A percentile compares a stretch with the other conserved stretches of the same genome.
Conservation (phyloP, 2,888 invertebrate species). For the Gortyna flavago region DNA sequence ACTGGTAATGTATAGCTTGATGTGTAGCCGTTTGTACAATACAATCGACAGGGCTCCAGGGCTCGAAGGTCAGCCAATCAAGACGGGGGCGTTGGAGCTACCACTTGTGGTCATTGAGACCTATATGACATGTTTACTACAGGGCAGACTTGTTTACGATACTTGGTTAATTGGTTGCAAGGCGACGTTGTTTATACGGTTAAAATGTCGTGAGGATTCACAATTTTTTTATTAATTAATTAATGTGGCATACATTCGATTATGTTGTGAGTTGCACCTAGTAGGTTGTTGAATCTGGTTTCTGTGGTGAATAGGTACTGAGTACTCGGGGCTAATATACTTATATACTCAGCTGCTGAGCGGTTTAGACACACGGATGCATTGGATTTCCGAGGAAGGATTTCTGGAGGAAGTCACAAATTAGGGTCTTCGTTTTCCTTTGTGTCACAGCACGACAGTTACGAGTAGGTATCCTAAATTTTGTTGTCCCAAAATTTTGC, state of each 20-base stretch:
- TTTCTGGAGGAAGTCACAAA: neutral
- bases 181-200: constrained; percentile 21
- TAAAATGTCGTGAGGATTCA: constrained; percentile 32
- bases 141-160: constrained; percentile 41
- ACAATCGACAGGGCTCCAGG: constrained; percentile 33
- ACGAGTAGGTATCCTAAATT: too few species aligned
- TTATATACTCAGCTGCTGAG: too few species aligned
- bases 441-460: too few species aligned
- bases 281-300: neutral
- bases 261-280: neutral
- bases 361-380: too few species aligned
- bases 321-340: neutral
- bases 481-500: too few species aligned
- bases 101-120: constrained; percentile 33
- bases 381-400: neutral
- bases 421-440: neutral
- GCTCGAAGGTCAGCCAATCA: constrained; percentile 44
- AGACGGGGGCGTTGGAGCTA: constrained; percentile 38
- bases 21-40: too few species aligned
- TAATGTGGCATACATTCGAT: constrained; percentile 12
- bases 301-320: too few species aligned
- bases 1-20: too few species aligned
- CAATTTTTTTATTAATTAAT: constrained; percentile 33
- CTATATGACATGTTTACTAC: constrained; percentile 54
- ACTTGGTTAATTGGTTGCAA: constrained; percentile 48